Evolutionary conservation across 2,888 invertebrate species (phyloP), one percentile per base, ranked within the genome.

Genomic region (Sericinus montela): DNA sequence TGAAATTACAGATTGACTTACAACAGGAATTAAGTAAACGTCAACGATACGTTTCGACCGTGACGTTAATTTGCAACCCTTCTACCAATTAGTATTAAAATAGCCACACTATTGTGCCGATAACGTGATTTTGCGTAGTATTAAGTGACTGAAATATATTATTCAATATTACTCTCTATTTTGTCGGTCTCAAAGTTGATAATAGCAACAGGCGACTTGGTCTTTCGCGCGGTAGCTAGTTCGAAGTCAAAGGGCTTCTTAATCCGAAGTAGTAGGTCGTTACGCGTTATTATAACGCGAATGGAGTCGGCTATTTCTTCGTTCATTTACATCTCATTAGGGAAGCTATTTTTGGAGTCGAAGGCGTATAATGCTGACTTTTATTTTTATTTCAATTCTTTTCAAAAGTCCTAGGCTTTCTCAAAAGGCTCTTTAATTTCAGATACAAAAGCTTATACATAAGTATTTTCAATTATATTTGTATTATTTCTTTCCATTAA

Each of bases 321-420:
- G 81, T 87, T 89, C 89, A 89, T 89, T 89, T 89, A 88, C 89
- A 89, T 89, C 87, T 88, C 88, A 87, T 89, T 89, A 88, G 72
- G 77, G 75, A 68, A 63, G 68, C 85, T 87, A 85, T 87, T 85
- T 87, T 86, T 80, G 79, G 80, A 75, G 66, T 68, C 67, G 63
- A 68, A 64, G 71, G 66, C 64, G 67, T 39, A 16, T 60, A 66
- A 71, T 69, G 69, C 67, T 66, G 61, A 55, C 59, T 66, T 68
- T 69, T 59, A 58, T 25, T 23, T 36, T 19, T 49, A 40, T 36
- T 48, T 48, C 37, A 32, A 15, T 19, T 47, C 34, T 45, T 23
- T 38, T 13, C 5, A 19, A 2, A 19, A 19, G 3, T 19, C 19
- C 19, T 5, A 19, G 19, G 19, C 19, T 19, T 19, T 19, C 5